Base-by-base conservation (phyloP, 2,888 invertebrate species). In the Cactoblastis cactorum region DNA sequence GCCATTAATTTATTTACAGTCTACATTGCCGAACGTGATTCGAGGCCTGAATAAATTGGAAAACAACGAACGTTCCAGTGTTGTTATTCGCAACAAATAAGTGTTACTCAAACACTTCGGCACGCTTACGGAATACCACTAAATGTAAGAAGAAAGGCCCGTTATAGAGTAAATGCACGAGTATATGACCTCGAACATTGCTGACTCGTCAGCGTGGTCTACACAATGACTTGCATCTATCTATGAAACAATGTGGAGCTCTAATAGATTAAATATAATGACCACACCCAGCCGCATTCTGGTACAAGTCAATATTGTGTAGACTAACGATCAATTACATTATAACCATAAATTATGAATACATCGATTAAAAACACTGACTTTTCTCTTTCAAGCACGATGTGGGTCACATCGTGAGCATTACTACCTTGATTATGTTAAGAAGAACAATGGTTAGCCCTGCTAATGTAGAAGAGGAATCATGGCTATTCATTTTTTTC, bases 221-320 rank as follows among this genome's bases (percentile, higher is more conserved):
- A 28, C 41, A 61, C 60, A 59, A 63, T 78, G 78, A 78, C 76
- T 80, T 80, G 79, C 80, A 79, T 34, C n/a, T 73, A 65, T 57
- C 66, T 71, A 63, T 63, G 62, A 74, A 74, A 77, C 72, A 74
- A 77, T 74, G 68, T 65, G 60, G 54, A 63, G 59, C 60, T 71
- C 66, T 72, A 70, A 73, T 71, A 71, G 67, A 74, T 67, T 69
- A 74, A 71, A 75, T 68, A 69, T 68, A 71, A 59, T 65, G 61
- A 60, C 73, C 75, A 70, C 80, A 67, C 78, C 75, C 66, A 58
- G 52, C 57, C 69, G 66, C 79, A 83, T 83, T 80, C 75, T 80
- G 57, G 76, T 63, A 71, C 80, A 77, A 68, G 66, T 71, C 74
- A 71, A 74, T 74, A 73, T 71, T 75, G 71, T 67, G 63, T 69